A percentile compares a stretch with the other conserved stretches of the same genome.
phyloP scores from a whole-genome alignment of 1,140 invertebrate species.

The Cydia pomonella region DNA sequence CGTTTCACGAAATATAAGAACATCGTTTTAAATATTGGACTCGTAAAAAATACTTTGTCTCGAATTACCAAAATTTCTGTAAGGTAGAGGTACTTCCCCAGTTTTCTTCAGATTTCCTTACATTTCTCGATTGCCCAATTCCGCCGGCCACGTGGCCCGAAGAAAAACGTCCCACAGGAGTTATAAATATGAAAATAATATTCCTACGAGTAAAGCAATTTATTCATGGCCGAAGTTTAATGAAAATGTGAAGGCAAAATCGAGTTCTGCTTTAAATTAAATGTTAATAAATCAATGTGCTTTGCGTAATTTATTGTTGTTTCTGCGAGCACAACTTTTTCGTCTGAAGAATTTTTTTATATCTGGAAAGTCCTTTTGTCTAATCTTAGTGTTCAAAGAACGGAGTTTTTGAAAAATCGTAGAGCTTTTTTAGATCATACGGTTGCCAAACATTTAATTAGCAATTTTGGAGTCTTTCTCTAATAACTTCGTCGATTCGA shows the following conservation, averaged over 20 bases:
- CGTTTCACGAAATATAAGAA: too few relatives aligned
- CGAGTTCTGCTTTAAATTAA: not conserved
- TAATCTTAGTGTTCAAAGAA: too few relatives aligned
- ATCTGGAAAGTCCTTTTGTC: not conserved
- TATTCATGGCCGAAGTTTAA: constrained; percentile 7
- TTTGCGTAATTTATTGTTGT: not conserved
- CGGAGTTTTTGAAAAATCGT: too few relatives aligned
- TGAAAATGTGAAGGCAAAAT: not conserved
- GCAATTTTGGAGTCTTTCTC: too few relatives aligned
- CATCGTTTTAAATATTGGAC: too few relatives aligned
- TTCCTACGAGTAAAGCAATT: constrained; percentile 1
- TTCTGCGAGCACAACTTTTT: not conserved
- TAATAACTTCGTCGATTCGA: too few relatives aligned
- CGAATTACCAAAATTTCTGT: too few relatives aligned
- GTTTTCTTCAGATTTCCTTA: not conserved
- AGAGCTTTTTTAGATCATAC: too few relatives aligned
- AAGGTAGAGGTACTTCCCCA: too few relatives aligned
- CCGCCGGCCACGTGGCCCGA: not conserved
- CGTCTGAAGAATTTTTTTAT: too few relatives aligned
- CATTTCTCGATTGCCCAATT: not conserved
- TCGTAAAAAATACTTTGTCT: too few relatives aligned
- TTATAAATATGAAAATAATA: constrained; percentile 12
- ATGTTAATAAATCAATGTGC: not conserved
- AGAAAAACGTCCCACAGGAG: not conserved
- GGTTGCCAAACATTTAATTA: too few relatives aligned